Base-by-base conservation (phyloP, 2,888 invertebrate species). In the Andricus quercusramuli region DNA sequence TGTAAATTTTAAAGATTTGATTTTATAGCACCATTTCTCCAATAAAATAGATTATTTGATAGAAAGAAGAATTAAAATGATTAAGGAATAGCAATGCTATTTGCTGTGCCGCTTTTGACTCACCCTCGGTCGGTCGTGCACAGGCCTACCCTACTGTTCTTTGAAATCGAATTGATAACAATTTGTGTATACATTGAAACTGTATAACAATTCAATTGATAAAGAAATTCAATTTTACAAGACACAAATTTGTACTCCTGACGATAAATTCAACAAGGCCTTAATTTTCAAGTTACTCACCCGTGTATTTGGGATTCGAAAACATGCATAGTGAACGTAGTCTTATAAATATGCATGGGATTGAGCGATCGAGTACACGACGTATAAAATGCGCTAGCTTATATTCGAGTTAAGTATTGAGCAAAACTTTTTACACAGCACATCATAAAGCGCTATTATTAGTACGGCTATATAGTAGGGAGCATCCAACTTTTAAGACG, bases 401-500 rank as follows among this genome's bases (percentile, higher is more conserved):
- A 44, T 68, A 47, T 68, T 68, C 15, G 44, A 68, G 68, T 68
- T 47, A 68, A 68, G 47, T 68, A 68, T 68, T 68, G 68, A 68
- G 68, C 13, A 68, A 68, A 68, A 68, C 44, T 47, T 68, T 68
- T 68, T 68, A 68, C 44, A 68, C 47, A 25, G 25, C 44, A 68
- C 67, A 67, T 44, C 67, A 67, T 67, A 44, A 67, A 67, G 44
- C 44, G 68, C 47, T 68, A 68, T 68, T 68, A 68, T 68, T 68
- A 68, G 68, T 44, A 15, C 17, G 17, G 17, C 5, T 68, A 25
- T 68, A 68, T 68, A 68, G 68, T 25, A 41, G 41, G 22, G 44
- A 44, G 68, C 47, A 68, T 68, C 68, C 68, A 68, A 68, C 68
- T 68, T 68, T 68, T 68, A 68, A 68, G 68, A 68, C 47, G 68